These are phyloP conservation scores for Odontamblyopus lacepedii DNA, from an alignment of 2,797 vertebrate species.

Conservation along the genomic window DNA sequence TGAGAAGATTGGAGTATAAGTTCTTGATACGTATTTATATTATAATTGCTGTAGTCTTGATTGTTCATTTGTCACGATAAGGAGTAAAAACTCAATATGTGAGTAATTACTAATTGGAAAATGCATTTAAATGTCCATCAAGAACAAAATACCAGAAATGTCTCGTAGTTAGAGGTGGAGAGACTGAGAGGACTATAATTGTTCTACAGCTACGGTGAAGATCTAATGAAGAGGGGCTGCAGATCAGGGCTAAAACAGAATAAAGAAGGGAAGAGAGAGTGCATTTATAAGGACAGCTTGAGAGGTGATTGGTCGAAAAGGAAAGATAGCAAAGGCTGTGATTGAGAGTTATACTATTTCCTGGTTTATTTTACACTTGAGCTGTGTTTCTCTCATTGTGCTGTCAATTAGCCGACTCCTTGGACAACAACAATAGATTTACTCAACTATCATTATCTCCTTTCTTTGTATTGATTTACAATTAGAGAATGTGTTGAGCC, in stretches of 20 bases:
- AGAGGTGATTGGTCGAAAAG: not conserved
- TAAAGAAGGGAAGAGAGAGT: not conserved
- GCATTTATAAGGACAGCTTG: not conserved
- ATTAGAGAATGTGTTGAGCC: constrained; percentile 10
- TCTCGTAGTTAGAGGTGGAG: too few relatives aligned
- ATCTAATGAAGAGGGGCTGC: too few relatives aligned
- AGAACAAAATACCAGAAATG: too few relatives aligned
- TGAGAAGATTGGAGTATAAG: too few relatives aligned
- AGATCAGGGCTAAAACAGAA: too few relatives aligned
- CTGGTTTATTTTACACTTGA: not conserved
- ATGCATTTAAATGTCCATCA: too few relatives aligned
- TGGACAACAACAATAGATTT: not conserved
- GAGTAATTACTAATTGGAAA: not conserved
- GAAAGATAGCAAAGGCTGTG: not conserved
- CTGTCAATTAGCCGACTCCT: not conserved
- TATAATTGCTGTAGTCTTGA: not conserved
- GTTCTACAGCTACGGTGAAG: too few relatives aligned
- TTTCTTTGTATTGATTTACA: constrained; percentile 30
- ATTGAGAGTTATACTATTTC: not conserved
- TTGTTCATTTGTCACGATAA: not conserved
- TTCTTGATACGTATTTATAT: not conserved
- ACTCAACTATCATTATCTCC: constrained; percentile 13
- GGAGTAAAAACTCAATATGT: not conserved
- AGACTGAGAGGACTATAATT: too few relatives aligned
- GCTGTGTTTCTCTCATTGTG: not conserved